Evolutionary conservation across 2,888 invertebrate genomes (phyloP).

Genomic region (Tricholauxania praeusta): DNA sequence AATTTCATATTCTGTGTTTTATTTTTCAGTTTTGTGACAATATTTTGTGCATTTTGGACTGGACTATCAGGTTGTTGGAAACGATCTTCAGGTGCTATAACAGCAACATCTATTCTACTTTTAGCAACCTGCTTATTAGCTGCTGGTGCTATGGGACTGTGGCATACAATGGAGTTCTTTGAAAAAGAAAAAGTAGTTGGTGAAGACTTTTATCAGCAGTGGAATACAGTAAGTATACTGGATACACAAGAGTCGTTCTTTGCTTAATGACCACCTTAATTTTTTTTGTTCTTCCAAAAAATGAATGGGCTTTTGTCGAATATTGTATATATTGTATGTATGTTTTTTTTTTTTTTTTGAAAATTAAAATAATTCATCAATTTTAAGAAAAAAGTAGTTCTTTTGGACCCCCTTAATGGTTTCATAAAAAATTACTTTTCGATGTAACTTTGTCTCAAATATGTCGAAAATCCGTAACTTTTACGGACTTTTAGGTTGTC

Average conservation of each 20-base stretch:
- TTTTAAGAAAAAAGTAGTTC: too few relatives aligned
- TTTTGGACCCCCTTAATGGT: too few relatives aligned
- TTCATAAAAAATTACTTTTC: too few relatives aligned
- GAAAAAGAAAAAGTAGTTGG: conserved; percentile 95
- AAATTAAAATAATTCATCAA: too few relatives aligned
- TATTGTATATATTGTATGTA: too few relatives aligned
- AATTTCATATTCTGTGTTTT: background rate
- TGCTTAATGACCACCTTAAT: too few relatives aligned
- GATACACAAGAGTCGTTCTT: background rate
- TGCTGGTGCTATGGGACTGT: conserved; percentile 94
- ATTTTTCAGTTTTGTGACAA: conserved; percentile 80
- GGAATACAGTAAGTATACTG: conserved; percentile 80
- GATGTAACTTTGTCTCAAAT: too few relatives aligned
- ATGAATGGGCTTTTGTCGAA: too few relatives aligned
- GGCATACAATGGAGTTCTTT: conserved; percentile 96
- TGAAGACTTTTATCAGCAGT: conserved; percentile 92
- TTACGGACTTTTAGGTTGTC: too few relatives aligned
- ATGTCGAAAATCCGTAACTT: too few relatives aligned
- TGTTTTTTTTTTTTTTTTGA: too few relatives aligned
- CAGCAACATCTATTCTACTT: conserved; percentile 85
- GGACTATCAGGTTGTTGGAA: conserved; percentile 98
- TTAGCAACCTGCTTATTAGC: conserved; percentile 81
- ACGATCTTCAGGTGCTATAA: conserved; percentile 92
- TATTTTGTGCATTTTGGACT: conserved; percentile 95
- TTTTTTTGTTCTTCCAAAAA: too few relatives aligned